Conservation (phyloP, 2,888 invertebrate species). For the Euzetes globulus region DNA sequence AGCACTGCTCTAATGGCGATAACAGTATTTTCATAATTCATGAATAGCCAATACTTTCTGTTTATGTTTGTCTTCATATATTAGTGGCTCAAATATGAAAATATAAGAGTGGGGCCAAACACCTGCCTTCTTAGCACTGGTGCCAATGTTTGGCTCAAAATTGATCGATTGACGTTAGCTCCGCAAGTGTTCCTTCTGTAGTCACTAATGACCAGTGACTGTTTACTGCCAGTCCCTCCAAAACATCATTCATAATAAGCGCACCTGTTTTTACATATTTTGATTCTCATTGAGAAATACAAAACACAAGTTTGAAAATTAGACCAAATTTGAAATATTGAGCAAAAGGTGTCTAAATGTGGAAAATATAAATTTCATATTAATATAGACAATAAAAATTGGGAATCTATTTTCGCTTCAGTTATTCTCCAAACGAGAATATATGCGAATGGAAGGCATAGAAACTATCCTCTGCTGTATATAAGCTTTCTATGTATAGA, state of each 20-base stretch:
- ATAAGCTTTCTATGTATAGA: neutral
- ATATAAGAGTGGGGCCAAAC: neutral
- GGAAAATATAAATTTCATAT: neutral
- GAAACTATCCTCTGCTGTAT: neutral
- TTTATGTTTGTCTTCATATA: constrained; percentile 1
- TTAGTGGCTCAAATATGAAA: neutral
- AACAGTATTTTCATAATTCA: constrained; percentile 24
- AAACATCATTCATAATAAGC: neutral
- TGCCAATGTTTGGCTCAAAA: neutral
- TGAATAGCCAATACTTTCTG: constrained; percentile 3
- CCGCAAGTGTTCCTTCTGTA: constrained; percentile 7
- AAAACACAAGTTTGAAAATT: neutral
- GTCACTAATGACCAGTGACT: neutral
- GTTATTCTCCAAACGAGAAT: neutral
- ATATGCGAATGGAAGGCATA: neutral
- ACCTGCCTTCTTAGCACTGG: neutral
- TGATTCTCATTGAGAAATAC: neutral
- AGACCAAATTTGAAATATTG: constrained; percentile 7
- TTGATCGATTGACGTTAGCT: neutral
- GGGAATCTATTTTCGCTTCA: constrained; percentile 6
- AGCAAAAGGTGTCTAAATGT: constrained; percentile 1
- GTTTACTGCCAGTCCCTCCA: neutral
- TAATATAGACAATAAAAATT: constrained; percentile 7
- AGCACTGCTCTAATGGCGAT: neutral
- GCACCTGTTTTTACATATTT: constrained; percentile 18